Percentiles rank a stretch among this genome's conserved stretches.
Evolutionary conservation across 2,113 vertebrate genomes (phyloP).

Genomic region (Pelecanus crispus): DNA sequence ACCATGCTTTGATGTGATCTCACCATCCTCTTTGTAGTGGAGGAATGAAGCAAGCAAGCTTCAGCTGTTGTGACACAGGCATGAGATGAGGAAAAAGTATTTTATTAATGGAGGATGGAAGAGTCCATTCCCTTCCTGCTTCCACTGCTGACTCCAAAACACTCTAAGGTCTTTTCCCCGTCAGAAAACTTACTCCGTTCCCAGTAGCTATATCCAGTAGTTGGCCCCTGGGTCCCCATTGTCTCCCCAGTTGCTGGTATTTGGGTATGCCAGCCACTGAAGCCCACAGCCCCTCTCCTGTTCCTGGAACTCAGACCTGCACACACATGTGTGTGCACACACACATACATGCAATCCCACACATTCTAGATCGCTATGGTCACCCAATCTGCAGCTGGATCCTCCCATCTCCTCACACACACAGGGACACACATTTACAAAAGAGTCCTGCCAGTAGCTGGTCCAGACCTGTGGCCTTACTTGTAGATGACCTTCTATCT

Average conservation of each 20-base stretch:
- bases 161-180: not conserved
- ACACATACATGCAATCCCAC: no score
- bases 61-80: not conserved
- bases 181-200: not conserved
- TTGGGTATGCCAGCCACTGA: not conserved
- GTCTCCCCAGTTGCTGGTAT: not conserved
- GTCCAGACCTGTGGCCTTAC: not conserved
- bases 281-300: not conserved
- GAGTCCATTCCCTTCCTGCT: not conserved
- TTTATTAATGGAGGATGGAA: not conserved
- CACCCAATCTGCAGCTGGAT: not conserved
- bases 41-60: not conserved
- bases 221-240: not conserved
- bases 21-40: not conserved
- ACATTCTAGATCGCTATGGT: accelerated
- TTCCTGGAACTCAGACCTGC: not conserved
- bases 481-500: no score
- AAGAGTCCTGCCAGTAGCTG: not conserved
- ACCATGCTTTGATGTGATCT: not conserved
- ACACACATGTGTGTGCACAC: accelerated
- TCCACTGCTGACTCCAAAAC: not conserved
- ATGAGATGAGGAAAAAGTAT: not conserved
- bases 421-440: not conserved
- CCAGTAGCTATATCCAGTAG: not conserved
- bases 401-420: not conserved